A percentile compares a stretch with the other conserved stretches of the same genome.
Evolutionary conservation across 2,888 invertebrate genomes (phyloP).

Genomic region (Tetropium fuscum): DNA sequence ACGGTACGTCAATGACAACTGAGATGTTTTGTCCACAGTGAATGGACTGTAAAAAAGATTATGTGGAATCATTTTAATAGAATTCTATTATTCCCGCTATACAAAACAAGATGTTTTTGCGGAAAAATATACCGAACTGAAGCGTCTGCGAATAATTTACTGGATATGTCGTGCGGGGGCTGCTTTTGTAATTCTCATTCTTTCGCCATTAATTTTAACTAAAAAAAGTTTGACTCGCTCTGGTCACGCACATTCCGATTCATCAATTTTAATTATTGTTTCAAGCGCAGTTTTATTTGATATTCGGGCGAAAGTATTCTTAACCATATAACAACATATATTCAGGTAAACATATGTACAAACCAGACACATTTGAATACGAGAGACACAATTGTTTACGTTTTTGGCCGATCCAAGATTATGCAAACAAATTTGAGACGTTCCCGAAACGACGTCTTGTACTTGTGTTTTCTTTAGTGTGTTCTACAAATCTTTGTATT

Average conservation of each 20-base stretch:
- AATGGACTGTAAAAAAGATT: constrained; percentile 49
- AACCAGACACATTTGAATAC: too few relatives aligned
- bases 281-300: too few relatives aligned
- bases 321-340: too few relatives aligned
- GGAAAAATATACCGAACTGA: background rate
- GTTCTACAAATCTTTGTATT: too few relatives aligned
- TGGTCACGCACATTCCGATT: background rate
- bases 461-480: too few relatives aligned
- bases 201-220: background rate
- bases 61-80: constrained; percentile 50
- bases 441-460: too few relatives aligned
- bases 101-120: constrained; percentile 25
- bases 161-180: background rate
- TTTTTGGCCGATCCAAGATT: too few relatives aligned
- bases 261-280: background rate
- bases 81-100: constrained; percentile 38
- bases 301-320: too few relatives aligned
- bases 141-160: background rate
- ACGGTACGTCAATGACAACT: constrained; percentile 54
- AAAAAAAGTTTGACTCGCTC: background rate
- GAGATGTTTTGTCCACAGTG: constrained; percentile 51
- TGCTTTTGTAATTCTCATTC: constrained; percentile 1
- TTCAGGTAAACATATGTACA: too few relatives aligned
- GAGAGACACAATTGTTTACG: too few relatives aligned
- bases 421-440: too few relatives aligned